Evolutionary conservation across 2,797 vertebrate species (phyloP).

Genomic region (Platalea minor): DNA sequence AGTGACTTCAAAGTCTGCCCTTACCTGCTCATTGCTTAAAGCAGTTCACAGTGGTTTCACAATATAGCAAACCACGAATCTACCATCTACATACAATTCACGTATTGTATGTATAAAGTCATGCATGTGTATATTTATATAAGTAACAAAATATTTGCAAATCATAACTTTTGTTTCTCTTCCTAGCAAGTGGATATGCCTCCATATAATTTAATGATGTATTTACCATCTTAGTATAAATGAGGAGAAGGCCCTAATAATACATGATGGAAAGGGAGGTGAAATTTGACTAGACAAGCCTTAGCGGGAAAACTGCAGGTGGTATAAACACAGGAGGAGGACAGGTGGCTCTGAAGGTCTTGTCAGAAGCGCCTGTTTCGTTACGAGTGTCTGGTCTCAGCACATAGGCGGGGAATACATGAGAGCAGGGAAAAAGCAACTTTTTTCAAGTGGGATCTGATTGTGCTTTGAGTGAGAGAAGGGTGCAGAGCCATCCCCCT

Average conservation of each 20-base stretch:
- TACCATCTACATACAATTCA: background rate
- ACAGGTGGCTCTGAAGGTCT: background rate
- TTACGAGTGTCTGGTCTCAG: rapidly evolving
- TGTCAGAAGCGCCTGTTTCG: background rate
- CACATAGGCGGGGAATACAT: background rate
- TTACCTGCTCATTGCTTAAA: background rate
- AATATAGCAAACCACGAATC: background rate
- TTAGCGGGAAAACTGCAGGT: background rate
- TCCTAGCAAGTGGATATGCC: background rate
- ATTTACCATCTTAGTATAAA: background rate
- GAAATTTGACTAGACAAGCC: background rate
- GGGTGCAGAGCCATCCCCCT: background rate
- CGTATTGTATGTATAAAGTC: background rate
- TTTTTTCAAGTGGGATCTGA: background rate
- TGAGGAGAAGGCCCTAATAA: background rate
- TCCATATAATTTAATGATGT: background rate
- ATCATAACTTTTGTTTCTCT: background rate
- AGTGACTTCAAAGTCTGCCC: background rate
- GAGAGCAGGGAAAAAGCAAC: background rate
- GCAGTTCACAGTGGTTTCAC: background rate
- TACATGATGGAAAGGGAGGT: background rate
- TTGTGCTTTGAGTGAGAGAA: background rate
- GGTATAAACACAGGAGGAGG: background rate
- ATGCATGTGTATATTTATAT: rapidly evolving
- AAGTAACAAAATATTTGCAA: background rate